These are phyloP conservation scores for Salvelinus namaycush DNA, from an alignment of 2,113 vertebrate species.

Conservation along the genomic window DNA sequence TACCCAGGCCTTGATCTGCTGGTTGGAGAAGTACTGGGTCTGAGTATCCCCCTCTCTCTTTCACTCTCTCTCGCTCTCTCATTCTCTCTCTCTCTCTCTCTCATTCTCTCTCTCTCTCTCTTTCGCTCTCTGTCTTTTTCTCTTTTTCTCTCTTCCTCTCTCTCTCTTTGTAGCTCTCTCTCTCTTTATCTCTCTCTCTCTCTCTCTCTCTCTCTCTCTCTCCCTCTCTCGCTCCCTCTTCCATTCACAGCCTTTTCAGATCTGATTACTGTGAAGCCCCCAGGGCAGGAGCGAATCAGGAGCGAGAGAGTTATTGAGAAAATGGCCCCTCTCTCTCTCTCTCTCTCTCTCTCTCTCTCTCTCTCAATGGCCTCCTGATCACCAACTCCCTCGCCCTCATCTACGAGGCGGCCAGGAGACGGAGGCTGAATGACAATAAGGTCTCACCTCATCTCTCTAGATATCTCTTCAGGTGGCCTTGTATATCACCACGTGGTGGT, in stretches of 20 bases:
- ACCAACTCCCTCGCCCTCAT: constrained; percentile 50
- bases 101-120: not conserved
- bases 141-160: constrained; percentile 11
- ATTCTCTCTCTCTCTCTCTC: not conserved
- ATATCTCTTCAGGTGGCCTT: constrained; percentile 27
- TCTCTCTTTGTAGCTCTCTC: not conserved
- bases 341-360: constrained; percentile 10
- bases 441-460: constrained; percentile 11
- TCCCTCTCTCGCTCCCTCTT: not conserved
- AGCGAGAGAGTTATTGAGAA: constrained; percentile 38
- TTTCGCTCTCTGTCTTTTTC: constrained; percentile 15
- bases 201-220: not conserved
- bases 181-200: not conserved
- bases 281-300: constrained; percentile 23
- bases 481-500: not conserved
- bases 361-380: constrained; percentile 30
- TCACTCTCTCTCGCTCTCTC: not conserved
- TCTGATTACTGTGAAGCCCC: constrained; percentile 30
- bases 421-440: constrained; percentile 34
- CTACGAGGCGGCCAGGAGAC: constrained; percentile 48
- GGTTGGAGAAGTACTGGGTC: not conserved
- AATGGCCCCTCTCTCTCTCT: constrained; percentile 7
- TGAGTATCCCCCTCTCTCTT: constrained; percentile 32
- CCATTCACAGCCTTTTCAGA: constrained; percentile 29
- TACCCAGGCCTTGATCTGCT: constrained; percentile 7